Conservation (phyloP, 2,888 invertebrate species). For the Lottia scabra region DNA sequence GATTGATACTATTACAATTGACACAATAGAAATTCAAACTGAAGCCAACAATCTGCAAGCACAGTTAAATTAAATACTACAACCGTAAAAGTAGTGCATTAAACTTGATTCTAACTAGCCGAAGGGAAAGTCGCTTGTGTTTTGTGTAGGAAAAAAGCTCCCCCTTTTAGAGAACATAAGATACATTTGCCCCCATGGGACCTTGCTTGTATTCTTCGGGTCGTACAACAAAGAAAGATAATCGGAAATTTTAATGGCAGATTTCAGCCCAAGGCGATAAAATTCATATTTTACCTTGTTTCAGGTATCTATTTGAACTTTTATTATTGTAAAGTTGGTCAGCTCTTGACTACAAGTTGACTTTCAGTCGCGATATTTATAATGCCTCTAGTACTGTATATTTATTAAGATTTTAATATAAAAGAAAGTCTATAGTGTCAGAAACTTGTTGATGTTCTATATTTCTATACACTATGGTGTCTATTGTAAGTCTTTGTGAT, state of each 20-base stretch:
- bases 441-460: too few relatives aligned
- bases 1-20: too few relatives aligned
- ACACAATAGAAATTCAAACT: not conserved
- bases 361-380: not conserved
- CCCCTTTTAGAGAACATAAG: not conserved
- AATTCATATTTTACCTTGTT: not conserved
- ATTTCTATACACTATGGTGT: too few relatives aligned
- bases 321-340: not conserved
- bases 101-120: not conserved
- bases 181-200: not conserved
- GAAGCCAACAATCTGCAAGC: constrained; percentile 2
- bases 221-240: not conserved
- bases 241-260: constrained; percentile 4
- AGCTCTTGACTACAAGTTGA: constrained; percentile 2
- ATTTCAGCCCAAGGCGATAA: not conserved
- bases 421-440: too few relatives aligned
- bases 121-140: not conserved
- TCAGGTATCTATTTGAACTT: not conserved
- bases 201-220: not conserved
- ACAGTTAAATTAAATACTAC: constrained; percentile 3
- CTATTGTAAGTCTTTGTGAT: too few relatives aligned
- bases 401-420: too few relatives aligned
- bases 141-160: not conserved
- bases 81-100: constrained; percentile 1
- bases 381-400: too few relatives aligned